Evolutionary conservation across 2,113 vertebrate species (phyloP).

Genomic region (Telmatochromis sp.): DNA sequence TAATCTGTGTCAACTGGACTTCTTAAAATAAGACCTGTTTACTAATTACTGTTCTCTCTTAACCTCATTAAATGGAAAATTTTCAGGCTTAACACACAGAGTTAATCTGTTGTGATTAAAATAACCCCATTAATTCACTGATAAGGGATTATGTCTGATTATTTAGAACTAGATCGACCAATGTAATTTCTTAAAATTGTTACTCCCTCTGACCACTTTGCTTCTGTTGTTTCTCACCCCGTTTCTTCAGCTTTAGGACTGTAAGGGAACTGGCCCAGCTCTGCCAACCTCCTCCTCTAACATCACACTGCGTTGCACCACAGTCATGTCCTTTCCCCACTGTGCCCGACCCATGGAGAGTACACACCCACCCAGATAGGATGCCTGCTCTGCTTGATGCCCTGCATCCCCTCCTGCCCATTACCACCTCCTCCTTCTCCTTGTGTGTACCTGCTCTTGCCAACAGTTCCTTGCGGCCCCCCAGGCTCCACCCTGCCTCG

Average conservation of each 20-base stretch:
- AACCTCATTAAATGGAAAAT: not conserved
- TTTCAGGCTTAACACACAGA: not conserved
- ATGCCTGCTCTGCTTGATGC: slow-evolving; percentile 48
- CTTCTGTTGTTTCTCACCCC: not conserved
- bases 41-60: not conserved
- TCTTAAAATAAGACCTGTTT: not conserved
- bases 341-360: slow-evolving; percentile 45
- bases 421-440: slow-evolving; percentile 60
- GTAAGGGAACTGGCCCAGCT: slow-evolving; percentile 1
- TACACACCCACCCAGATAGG: slow-evolving; percentile 50
- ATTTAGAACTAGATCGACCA: not conserved
- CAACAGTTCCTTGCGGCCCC: slow-evolving; percentile 40
- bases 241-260: not conserved
- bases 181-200: not conserved
- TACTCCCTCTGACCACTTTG: not conserved
- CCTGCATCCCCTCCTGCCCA: slow-evolving; percentile 53
- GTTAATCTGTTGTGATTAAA: not conserved
- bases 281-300: not conserved
- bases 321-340: not conserved
- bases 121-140: not conserved
- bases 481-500: slow-evolving; percentile 40
- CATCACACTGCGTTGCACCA: not conserved
- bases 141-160: not conserved
- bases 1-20: not conserved
- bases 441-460: slow-evolving; percentile 40